Evolutionary conservation across 2,797 vertebrate genomes (phyloP).

Genomic region (Chiroxiphia lanceolata): DNA sequence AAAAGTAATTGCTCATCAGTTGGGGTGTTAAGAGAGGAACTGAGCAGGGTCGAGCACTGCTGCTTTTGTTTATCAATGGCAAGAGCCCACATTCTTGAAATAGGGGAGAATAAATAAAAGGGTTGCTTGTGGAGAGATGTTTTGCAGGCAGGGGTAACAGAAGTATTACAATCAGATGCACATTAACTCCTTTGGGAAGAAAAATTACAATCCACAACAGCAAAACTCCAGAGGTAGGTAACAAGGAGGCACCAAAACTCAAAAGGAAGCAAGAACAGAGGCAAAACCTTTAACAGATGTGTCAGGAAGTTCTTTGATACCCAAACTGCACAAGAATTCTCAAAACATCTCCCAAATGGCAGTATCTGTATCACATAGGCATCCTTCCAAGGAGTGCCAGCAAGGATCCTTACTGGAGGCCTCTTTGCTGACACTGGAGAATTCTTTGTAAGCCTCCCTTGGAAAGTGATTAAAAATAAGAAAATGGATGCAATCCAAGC

Average conservation of each 20-base stretch:
- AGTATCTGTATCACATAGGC: not conserved
- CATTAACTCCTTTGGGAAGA: accelerated
- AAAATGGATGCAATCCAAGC: not conserved
- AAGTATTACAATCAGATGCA: not conserved
- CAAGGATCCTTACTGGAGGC: not conserved
- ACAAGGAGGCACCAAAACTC: not conserved
- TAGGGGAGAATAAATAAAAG: not conserved
- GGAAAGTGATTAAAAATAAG: not conserved
- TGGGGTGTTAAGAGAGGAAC: not conserved
- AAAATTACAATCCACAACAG: not conserved
- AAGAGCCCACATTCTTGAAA: not conserved
- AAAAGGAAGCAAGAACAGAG: not conserved
- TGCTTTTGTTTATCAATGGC: not conserved
- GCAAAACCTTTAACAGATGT: conserved; percentile 22
- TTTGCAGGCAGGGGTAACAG: not conserved
- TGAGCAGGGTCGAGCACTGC: not conserved
- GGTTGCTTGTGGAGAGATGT: not conserved
- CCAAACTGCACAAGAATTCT: not conserved
- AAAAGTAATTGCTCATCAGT: not conserved
- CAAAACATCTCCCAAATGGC: not conserved
- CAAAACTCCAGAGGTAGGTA: not conserved
- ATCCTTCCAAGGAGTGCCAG: not conserved
- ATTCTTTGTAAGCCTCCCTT: accelerated
- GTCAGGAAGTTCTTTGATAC: conserved; percentile 24
- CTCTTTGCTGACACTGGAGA: not conserved